phyloP scores from a whole-genome alignment of 2,888 invertebrate genomes.

The Gisinianus flammeolus region DNA sequence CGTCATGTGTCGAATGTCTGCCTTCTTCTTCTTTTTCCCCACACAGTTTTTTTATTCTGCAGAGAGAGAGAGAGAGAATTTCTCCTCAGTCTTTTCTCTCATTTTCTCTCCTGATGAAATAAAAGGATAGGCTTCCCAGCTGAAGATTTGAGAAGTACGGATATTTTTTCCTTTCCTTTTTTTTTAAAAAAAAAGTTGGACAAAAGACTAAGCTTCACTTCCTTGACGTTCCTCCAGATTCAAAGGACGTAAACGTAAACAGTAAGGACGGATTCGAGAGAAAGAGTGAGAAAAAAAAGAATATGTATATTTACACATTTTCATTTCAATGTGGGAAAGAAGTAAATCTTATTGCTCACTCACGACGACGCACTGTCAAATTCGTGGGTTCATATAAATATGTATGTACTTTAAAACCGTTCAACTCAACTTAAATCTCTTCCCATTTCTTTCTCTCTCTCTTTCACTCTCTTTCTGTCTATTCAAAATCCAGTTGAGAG shows the following conservation, averaged over 20 bases:
- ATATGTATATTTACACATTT: not conserved
- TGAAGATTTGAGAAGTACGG: not conserved
- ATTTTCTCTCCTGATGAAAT: constrained; percentile 6
- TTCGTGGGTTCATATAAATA: too few species aligned
- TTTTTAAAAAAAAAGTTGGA: not conserved
- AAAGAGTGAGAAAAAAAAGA: not conserved
- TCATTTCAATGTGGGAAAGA: not conserved
- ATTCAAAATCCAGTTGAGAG: too few species aligned
- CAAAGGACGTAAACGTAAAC: not conserved
- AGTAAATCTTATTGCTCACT: not conserved
- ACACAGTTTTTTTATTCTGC: too few species aligned
- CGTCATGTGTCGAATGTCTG: not conserved
- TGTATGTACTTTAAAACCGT: too few species aligned
- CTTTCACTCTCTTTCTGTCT: too few species aligned
- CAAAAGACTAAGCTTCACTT: not conserved
- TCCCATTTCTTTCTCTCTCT: too few species aligned
- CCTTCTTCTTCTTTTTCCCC: not conserved
- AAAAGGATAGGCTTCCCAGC: constrained; percentile 14
- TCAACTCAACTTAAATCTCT: too few species aligned
- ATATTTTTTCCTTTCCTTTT: not conserved
- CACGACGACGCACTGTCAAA: not conserved
- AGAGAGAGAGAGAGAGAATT: too few species aligned
- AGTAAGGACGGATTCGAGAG: not conserved
- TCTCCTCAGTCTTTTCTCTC: constrained; percentile 3
- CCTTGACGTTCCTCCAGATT: not conserved